Base-by-base conservation (phyloP, 2,797 vertebrate genomes). In the Squalus acanthias region DNA sequence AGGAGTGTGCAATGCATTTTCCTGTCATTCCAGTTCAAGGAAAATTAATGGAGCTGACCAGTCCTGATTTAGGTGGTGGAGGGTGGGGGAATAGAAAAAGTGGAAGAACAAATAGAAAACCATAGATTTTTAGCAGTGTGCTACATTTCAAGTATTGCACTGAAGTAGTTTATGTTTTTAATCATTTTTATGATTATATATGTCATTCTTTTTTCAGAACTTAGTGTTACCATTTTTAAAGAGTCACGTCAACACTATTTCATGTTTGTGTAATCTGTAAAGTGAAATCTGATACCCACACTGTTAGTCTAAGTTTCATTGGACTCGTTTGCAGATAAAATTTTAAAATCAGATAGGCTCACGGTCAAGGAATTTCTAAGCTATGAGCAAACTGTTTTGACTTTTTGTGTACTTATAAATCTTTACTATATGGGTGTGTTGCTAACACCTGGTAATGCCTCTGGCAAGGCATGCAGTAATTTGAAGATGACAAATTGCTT, bases 381-480 rank as follows among this genome's bases (percentile, higher is more conserved):
- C 50, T 60, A 95, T 95, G 94, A 95, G 53, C 70, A 95, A 95
- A 74, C 24, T 95, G 94, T 95, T 95, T 60, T 95, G 94, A 76
- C 70, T 95, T 72, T 72, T 76, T 95, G 65, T 96, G 67, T 96
- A 96, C 50, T 87, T 63, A 53, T 76, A 46, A 0, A 96, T 97
- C 96, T 97, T 97, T 96, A 97, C 97, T 96, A 95, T 96, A 96
- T 97, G 97, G 97, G 96, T 97, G 96, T 96, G 93, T 96, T 96
- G 96, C 96, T 96, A 97, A 96, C 97, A 97, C 97, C 97, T 97
- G 97, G 97, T 97, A 97, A 97, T 97, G 97, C 97, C 97, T 96
- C 96, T 96, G 97, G 97, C 97, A 97, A 96, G 97, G 96, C 96
- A 97, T 96, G 97, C 95, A 96, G 95, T 97, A 97, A 96, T 97